These are phyloP conservation scores for human DNA, from an alignment of 2,113 vertebrate genomes.

Conservation along the genomic window GRCh38 chr1:167548501-167549000, in stretches of 20 bases:
- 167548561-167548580: conserved; percentile 55
- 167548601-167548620: neutral
- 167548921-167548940: neutral
- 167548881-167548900: neutral
- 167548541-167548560: conserved; percentile 77
- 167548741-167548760: neutral
- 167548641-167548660: neutral
- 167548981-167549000: conserved; percentile 10
- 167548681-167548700: neutral
- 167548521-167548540: neutral
- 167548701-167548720: neutral
- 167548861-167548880: neutral
- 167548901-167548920: neutral
- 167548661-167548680: neutral
- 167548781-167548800: neutral
- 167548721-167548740: neutral
- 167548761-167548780: neutral
- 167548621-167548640: neutral
- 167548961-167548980: neutral
- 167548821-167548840: neutral
- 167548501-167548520: neutral
- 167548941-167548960: neutral
- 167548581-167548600: conserved; percentile 37
- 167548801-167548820: neutral
- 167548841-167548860: neutral